Evolutionary conservation across 92 coral and sea anemone species (phyloP).

Genomic region (Bergia puertoricense): DNA sequence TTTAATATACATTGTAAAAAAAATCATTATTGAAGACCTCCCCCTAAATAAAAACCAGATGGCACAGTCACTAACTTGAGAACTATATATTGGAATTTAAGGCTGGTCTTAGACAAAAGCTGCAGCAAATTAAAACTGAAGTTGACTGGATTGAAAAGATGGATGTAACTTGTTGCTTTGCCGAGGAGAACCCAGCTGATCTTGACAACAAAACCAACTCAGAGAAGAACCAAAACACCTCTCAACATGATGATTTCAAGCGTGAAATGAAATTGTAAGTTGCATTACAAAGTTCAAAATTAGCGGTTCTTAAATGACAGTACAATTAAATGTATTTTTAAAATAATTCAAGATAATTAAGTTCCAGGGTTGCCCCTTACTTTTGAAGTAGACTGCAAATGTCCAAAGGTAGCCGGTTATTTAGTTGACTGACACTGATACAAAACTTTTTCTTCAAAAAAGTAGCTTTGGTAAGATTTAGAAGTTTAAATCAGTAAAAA

Average conservation of each 20-base stretch:
- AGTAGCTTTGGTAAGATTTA: too few species aligned
- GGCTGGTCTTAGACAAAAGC: constrained; percentile 90
- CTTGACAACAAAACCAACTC: constrained; percentile 42
- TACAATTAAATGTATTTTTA: too few species aligned
- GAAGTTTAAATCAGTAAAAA: too few species aligned
- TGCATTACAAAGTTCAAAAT: not conserved
- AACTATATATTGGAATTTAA: constrained; percentile 18
- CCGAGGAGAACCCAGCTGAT: constrained; percentile 50
- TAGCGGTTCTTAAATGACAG: not conserved
- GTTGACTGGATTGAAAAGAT: constrained; percentile 93
- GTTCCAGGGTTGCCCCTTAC: too few species aligned
- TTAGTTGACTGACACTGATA: too few species aligned
- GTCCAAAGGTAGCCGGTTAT: too few species aligned
- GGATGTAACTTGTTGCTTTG: constrained; percentile 68
- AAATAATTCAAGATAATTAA: too few species aligned
- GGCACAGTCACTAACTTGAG: not conserved
- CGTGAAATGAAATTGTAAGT: constrained; percentile 98
- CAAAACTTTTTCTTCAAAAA: too few species aligned
- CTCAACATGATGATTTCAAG: constrained; percentile 87
- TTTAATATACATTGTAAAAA: too few species aligned
- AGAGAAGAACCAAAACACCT: constrained; percentile 44
- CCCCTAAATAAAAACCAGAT: too few species aligned
- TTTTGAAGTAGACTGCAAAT: too few species aligned
- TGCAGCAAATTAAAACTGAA: constrained; percentile 69
- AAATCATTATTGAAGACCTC: too few species aligned